Percentiles rank a stretch among this genome's conserved stretches.
Conservation (phyloP, 64 coral and sea anemone species). For the Orbicella faveolata region DNA sequence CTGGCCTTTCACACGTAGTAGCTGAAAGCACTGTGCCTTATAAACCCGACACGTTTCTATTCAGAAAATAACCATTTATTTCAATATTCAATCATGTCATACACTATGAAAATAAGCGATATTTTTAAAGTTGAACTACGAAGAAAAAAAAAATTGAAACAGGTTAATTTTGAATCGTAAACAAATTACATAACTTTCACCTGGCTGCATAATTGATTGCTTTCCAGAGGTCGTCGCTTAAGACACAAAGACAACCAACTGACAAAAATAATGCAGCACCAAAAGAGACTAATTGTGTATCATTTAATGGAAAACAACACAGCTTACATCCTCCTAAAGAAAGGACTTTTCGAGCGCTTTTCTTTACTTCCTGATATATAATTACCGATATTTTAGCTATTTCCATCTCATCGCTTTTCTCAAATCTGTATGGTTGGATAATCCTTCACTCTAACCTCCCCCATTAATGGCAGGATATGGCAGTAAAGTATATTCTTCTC, state of each 20-base stretch:
- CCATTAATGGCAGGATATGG: slow-evolving; percentile 14
- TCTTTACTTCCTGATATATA: background rate
- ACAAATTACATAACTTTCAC: slow-evolving; percentile 11
- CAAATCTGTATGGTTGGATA: background rate
- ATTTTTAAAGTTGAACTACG: background rate
- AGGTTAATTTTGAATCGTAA: background rate
- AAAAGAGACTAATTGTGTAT: background rate
- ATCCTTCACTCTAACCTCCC: slow-evolving; percentile 4
- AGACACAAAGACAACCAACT: background rate
- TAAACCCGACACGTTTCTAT: too few species aligned
- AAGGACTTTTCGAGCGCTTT: background rate
- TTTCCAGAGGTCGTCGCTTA: background rate
- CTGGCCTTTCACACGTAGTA: too few species aligned
- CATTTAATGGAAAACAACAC: background rate
- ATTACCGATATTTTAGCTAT: background rate
- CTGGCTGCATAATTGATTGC: slow-evolving; percentile 3
- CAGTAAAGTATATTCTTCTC: background rate
- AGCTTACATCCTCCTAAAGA: background rate
- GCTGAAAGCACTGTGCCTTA: too few species aligned
- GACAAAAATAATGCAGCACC: background rate
- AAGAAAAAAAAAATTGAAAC: background rate
- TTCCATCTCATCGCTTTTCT: background rate
- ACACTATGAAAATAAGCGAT: too few species aligned
- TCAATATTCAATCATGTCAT: too few species aligned
- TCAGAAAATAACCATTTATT: too few species aligned